Evolutionary conservation across 2,797 vertebrate species (phyloP).

Genomic region (Anabacerthia variegaticeps): DNA sequence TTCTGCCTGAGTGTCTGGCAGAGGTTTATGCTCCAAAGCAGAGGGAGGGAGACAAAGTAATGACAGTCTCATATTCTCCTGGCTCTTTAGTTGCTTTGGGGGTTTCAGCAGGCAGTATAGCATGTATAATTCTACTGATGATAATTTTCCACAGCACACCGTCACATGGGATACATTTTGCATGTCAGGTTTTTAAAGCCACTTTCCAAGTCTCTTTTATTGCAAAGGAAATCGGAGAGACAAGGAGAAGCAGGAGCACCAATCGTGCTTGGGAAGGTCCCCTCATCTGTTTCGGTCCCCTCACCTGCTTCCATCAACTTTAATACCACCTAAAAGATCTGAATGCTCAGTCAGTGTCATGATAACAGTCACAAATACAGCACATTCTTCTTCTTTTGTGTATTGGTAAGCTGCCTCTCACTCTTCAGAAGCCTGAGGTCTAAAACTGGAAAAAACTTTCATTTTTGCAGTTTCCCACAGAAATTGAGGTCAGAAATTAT

Average conservation of each 20-base stretch:
- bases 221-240: rapidly evolving
- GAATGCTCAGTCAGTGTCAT: background rate
- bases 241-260: background rate
- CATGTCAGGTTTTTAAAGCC: background rate
- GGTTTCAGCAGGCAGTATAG: slow-evolving; percentile 18
- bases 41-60: slow-evolving; percentile 55
- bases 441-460: background rate
- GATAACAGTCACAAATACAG: background rate
- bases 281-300: rapidly evolving
- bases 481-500: background rate
- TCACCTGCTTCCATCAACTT: rapidly evolving
- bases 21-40: slow-evolving; percentile 62
- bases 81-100: slow-evolving; percentile 59
- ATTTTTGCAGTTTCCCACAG: background rate
- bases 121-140: slow-evolving; percentile 34
- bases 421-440: background rate
- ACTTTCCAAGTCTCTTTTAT: background rate
- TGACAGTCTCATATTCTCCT: slow-evolving; percentile 64
- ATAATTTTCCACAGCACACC: background rate
- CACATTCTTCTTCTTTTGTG: background rate
- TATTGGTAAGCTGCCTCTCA: background rate
- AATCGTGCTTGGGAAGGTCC: rapidly evolving
- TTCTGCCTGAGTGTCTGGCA: slow-evolving; percentile 75
- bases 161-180: background rate
- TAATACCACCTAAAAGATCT: background rate